Percentiles rank a stretch among this genome's conserved stretches.
phyloP scores from a whole-genome alignment of 2,888 invertebrate genomes.

The Pandemis heparana region DNA sequence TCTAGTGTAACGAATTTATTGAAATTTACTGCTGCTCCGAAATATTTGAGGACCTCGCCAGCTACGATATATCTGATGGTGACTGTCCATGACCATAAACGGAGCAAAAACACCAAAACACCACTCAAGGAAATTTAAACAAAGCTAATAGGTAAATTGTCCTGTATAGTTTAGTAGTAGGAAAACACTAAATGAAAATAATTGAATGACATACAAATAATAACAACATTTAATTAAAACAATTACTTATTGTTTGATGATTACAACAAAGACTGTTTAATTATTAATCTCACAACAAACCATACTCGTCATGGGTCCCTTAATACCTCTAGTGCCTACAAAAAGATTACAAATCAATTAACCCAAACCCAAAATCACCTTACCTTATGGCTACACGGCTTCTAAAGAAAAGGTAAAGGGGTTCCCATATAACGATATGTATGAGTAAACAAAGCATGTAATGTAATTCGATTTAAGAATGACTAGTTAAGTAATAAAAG shows the following conservation, averaged over 20 bases:
- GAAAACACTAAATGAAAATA: constrained; percentile 13
- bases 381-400: not conserved
- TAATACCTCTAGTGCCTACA: not conserved
- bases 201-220: not conserved
- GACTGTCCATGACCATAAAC: constrained; percentile 4
- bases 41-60: no score
- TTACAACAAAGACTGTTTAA: not conserved
- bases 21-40: no score
- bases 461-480: not conserved
- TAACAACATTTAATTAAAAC: not conserved
- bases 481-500: not conserved
- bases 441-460: not conserved
- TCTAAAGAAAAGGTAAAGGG: not conserved
- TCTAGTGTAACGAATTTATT: no score
- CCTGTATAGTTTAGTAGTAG: constrained; percentile 15
- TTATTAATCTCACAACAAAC: not conserved
- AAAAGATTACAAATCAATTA: not conserved
- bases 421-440: not conserved
- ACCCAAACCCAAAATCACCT: not conserved
- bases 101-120: not conserved
- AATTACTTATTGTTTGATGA: not conserved
- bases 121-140: constrained; percentile 9
- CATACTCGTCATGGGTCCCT: no score
- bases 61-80: no score
- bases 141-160: constrained; percentile 17